Percentiles rank a stretch among this genome's conserved stretches.
Evolutionary conservation across 1,140 invertebrate species (phyloP).

Genomic region (Drosophila teissieri): DNA sequence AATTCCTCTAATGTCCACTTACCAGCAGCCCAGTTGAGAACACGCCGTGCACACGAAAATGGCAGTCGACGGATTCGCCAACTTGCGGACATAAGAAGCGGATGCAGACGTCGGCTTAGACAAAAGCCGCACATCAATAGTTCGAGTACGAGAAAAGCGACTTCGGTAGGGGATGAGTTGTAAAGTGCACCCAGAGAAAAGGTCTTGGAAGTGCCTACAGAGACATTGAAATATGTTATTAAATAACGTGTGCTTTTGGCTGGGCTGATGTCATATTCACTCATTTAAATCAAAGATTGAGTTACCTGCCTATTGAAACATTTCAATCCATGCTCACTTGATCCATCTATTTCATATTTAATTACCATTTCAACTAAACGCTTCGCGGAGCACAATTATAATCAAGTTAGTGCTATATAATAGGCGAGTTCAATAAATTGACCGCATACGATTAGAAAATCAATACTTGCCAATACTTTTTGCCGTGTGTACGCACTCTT

Average conservation of each 20-base stretch:
- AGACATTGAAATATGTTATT: no score
- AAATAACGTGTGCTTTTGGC: no score
- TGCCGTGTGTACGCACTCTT: slow-evolving; percentile 47
- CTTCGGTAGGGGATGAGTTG: slow-evolving; percentile 6
- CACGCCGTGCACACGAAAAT: slow-evolving; percentile 74
- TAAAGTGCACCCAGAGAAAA: slow-evolving; percentile 16
- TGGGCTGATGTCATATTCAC: no score
- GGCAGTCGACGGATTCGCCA: slow-evolving; percentile 29
- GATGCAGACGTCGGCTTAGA: slow-evolving; percentile 8
- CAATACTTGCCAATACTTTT: slow-evolving; percentile 18
- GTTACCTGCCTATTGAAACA: neutral
- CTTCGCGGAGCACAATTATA: neutral
- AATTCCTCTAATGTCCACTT: slow-evolving; percentile 80
- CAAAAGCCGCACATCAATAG: slow-evolving; percentile 27
- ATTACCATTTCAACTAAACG: neutral
- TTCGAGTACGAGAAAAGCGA: slow-evolving; percentile 6
- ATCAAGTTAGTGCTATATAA: neutral
- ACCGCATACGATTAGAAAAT: slow-evolving; percentile 13
- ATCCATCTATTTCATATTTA: neutral
- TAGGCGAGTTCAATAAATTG: slow-evolving; percentile 11
- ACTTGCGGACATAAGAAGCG: slow-evolving; percentile 10
- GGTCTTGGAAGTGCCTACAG: no score
- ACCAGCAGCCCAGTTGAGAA: slow-evolving; percentile 72
- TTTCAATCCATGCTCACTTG: neutral
- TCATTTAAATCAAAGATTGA: neutral